phyloP scores from a whole-genome alignment of 2,797 vertebrate species.

The Gorsachius magnificus region DNA sequence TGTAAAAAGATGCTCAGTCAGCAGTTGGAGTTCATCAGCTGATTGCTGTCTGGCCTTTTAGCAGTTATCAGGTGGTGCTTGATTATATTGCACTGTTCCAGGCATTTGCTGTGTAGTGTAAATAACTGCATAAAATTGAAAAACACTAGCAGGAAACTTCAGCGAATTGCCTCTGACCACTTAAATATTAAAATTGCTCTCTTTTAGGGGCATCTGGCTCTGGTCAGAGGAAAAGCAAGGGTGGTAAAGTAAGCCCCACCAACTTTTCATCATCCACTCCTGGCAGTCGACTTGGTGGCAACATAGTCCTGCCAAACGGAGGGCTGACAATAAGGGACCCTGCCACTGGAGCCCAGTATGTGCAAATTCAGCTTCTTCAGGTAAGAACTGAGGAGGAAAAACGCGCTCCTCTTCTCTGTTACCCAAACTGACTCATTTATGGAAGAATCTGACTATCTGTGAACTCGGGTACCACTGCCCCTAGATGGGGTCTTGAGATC shows the following conservation, averaged over 20 bases:
- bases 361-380: slow-evolving; percentile 93
- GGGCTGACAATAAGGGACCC: slow-evolving; percentile 85
- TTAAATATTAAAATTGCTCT: background rate
- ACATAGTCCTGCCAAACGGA: slow-evolving; percentile 75
- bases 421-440: background rate
- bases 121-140: background rate
- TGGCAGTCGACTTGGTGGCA: slow-evolving; percentile 76
- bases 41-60: background rate
- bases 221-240: slow-evolving; percentile 83
- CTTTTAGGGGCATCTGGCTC: slow-evolving; percentile 75
- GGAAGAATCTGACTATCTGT: background rate
- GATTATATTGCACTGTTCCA: background rate
- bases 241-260: slow-evolving; percentile 67
- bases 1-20: background rate
- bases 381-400: slow-evolving; percentile 70
- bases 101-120: background rate
- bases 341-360: slow-evolving; percentile 84
- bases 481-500: background rate
- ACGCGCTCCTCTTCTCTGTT: background rate
- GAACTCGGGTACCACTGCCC: background rate
- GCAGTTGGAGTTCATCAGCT: slow-evolving; percentile 3
- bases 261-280: slow-evolving; percentile 46
- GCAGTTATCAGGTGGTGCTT: background rate
- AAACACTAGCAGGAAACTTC: background rate
- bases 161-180: background rate